A percentile compares a stretch with the other conserved stretches of the same genome.
phyloP scores from a whole-genome alignment of 2,113 vertebrate species.

The Planiliza haematocheilus region DNA sequence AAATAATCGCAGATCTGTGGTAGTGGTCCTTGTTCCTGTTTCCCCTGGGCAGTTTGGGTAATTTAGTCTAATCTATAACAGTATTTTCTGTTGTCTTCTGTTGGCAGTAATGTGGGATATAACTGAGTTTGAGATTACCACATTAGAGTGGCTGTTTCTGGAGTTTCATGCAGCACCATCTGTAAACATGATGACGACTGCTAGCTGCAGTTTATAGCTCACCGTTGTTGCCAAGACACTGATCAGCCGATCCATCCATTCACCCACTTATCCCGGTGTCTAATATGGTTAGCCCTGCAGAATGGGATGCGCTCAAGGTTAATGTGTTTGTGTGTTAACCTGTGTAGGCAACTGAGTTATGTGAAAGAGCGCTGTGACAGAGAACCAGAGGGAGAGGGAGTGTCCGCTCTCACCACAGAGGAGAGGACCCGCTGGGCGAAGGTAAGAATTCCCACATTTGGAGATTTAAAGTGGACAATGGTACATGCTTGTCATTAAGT shows the following conservation, averaged over 20 bases:
- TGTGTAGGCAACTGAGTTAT: constrained; percentile 87
- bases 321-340: background rate
- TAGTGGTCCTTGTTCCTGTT: no score
- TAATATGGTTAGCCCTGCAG: background rate
- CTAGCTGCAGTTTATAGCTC: background rate
- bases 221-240: background rate
- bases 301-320: background rate
- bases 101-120: no score
- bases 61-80: no score
- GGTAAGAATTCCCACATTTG: constrained; percentile 74
- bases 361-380: constrained; percentile 85
- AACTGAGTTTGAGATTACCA: no score
- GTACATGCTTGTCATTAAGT: background rate
- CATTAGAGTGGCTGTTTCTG: no score
- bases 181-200: background rate
- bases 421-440: constrained; percentile 94
- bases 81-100: background rate
- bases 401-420: constrained; percentile 89
- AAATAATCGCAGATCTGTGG: no score
- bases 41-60: no score
- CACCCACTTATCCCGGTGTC: background rate
- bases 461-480: background rate
- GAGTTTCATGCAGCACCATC: background rate
- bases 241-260: background rate
- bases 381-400: constrained; percentile 87